Percentiles rank a stretch among this genome's conserved stretches.
These are phyloP conservation scores for Neolamprologus ventralis DNA, from an alignment of 2,113 vertebrate genomes.

Conservation along the genomic window DNA sequence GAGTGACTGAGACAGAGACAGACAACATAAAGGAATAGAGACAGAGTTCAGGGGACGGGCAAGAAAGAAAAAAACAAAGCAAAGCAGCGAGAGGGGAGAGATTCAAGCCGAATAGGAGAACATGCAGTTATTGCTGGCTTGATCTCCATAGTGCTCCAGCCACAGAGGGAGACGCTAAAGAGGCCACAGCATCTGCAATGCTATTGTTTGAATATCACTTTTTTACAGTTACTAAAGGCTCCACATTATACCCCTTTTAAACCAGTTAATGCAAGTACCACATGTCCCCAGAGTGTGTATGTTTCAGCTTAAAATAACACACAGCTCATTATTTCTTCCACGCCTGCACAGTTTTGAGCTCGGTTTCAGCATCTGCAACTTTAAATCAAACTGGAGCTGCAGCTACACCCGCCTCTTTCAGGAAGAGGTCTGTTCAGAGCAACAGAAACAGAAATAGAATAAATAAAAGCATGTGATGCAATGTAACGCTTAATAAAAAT, in stretches of 20 bases:
- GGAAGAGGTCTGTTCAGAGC: background rate
- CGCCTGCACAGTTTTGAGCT: background rate
- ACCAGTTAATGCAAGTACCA: background rate
- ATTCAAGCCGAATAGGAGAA: background rate
- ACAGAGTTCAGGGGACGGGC: background rate
- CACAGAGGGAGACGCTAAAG: background rate
- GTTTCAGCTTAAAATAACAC: background rate
- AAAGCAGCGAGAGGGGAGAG: background rate
- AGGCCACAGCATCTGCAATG: background rate
- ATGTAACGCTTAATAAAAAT: background rate
- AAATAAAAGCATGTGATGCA: background rate
- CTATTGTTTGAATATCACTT: background rate
- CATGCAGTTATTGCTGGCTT: background rate
- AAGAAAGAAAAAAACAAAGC: background rate
- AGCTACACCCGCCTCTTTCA: background rate
- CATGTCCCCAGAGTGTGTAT: background rate
- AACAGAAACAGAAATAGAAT: background rate
- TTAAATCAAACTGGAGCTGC: background rate
- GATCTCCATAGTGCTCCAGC: background rate
- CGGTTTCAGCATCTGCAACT: background rate
- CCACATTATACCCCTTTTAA: background rate
- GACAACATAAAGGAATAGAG: background rate
- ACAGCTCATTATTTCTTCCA: background rate
- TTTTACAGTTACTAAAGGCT: background rate
- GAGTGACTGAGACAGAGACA: background rate